Base-by-base conservation (phyloP, 2,888 invertebrate genomes). In the Mythimna pallens region DNA sequence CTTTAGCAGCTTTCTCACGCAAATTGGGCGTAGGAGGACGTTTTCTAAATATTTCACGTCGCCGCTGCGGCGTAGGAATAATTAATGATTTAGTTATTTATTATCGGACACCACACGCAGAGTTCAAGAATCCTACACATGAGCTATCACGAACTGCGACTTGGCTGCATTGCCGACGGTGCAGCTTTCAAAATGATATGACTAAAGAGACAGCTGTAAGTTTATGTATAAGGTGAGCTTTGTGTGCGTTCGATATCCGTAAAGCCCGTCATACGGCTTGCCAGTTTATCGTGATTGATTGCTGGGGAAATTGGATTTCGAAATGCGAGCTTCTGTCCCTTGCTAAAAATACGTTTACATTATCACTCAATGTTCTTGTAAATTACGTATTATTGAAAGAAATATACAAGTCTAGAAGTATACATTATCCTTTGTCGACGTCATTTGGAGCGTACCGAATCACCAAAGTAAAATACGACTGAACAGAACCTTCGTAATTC, bases 81-180 rank as follows among this genome's bases (percentile, higher is more conserved):
- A 93, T 92, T 92, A 93, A 92, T 92, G 87, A 90, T 89, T 86
- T 86, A 73, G 86, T 90, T 87, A 92, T 92, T 91, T 91, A 90
- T 81, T 88, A 88, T 78, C 65, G 61, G 76, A 68, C 71, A 71
- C 61, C 64, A 73, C 79, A 81, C 71, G 81, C 74, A 73, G 76
- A 61, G 81, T 81, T 76, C 78, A 79, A 58, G 73, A 80, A 75
- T 74, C 81, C 81, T 69, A 81, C 79, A 77, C 70, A 57, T 74
- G 72, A 66, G 50, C 70, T 64, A 70, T 78, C 50, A 52, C 62
- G 57, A 78, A 59, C 36, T 57, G 64, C 61, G 61, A 67, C 50
- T 58, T 34, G 52, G 40, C 52, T 65, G 57, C 10, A 57, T 59
- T 70, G 47, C 20, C 17, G 54, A 47, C 61, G 57, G 57, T 50